Percentiles rank a stretch among this genome's conserved stretches.
Conservation (phyloP, 2,888 invertebrate genomes). For the Aelia acuminata region DNA sequence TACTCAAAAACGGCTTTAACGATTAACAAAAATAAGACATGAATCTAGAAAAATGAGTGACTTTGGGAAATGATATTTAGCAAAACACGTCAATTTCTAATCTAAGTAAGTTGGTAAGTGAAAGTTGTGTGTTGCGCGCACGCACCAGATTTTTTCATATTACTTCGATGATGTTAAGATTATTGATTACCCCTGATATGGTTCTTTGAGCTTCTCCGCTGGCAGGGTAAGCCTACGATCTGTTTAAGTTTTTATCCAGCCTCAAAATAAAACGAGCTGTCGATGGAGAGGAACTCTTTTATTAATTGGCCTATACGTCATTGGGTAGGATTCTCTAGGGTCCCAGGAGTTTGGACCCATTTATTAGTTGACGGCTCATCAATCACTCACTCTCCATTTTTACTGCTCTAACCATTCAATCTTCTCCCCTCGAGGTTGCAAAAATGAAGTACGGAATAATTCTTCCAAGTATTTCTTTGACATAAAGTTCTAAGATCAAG, state of each 20-base stretch:
- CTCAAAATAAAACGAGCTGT: slow-evolving; percentile 44
- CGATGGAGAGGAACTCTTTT: slow-evolving; percentile 43
- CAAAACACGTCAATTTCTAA: too few relatives aligned
- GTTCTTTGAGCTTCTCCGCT: neutral
- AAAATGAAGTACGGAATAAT: neutral
- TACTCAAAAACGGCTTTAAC: too few relatives aligned
- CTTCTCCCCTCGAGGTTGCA: slow-evolving; percentile 20
- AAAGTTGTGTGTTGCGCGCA: too few relatives aligned
- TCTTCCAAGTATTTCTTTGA: neutral
- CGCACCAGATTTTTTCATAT: too few relatives aligned
- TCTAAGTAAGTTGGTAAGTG: too few relatives aligned
- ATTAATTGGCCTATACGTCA: slow-evolving; percentile 57
- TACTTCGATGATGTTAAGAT: neutral
- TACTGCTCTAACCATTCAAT: slow-evolving; percentile 42
- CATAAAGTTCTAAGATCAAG: too few relatives aligned
- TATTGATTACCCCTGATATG: neutral
- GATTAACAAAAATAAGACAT: too few relatives aligned
- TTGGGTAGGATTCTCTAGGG: slow-evolving; percentile 44
- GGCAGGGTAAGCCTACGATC: neutral
- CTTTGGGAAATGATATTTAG: too few relatives aligned
- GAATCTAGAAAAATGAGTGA: too few relatives aligned
- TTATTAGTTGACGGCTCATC: slow-evolving; percentile 46
- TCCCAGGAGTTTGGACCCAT: neutral
- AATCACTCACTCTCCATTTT: slow-evolving; percentile 47
- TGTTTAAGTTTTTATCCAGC: slow-evolving; percentile 16